phyloP scores from a whole-genome alignment of 2,113 vertebrate species.

The Garra rufa region DNA sequence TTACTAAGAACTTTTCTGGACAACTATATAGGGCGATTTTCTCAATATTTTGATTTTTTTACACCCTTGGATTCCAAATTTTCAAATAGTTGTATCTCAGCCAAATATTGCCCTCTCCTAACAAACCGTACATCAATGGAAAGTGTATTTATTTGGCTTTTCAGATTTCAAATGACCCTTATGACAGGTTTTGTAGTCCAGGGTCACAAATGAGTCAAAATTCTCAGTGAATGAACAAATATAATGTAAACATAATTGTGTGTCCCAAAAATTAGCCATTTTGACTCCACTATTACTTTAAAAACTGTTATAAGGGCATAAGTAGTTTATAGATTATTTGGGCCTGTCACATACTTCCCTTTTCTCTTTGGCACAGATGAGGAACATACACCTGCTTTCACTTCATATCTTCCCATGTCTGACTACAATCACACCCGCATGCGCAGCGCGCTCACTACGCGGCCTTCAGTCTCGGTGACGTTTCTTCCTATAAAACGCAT shows the following conservation, averaged over 20 bases:
- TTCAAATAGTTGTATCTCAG: no score
- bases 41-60: no score
- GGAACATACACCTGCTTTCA: slow-evolving; percentile 11
- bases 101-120: no score
- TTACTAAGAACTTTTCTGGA: no score
- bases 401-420: background rate
- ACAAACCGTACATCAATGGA: no score
- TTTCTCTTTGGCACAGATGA: background rate
- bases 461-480: background rate
- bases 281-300: background rate
- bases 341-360: background rate
- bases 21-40: no score
- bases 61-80: no score
- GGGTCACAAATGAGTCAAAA: background rate
- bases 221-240: background rate
- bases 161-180: no score
- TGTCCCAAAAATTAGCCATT: background rate
- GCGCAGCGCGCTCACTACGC: background rate
- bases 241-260: background rate
- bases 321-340: background rate
- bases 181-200: no score
- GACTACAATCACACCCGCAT: background rate
- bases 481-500: background rate
- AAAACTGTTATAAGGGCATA: background rate
- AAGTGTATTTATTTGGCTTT: no score